Conservation (phyloP, 2,888 invertebrate species). For the Drosophila helvetica region DNA sequence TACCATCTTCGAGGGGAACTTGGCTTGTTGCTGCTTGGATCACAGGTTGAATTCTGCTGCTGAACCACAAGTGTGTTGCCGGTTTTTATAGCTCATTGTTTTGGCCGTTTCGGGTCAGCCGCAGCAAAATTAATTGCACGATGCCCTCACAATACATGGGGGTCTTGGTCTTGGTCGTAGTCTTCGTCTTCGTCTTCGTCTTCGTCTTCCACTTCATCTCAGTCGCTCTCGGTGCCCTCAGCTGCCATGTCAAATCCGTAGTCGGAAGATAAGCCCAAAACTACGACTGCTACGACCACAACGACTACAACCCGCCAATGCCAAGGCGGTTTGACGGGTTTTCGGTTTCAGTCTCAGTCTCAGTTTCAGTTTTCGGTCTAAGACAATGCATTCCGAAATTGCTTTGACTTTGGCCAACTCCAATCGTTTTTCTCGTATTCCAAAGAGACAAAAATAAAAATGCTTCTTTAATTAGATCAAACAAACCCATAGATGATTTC, state of each 20-base stretch:
- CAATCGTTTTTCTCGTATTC: neutral
- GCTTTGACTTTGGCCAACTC: constrained; percentile 48
- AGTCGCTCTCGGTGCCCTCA: constrained; percentile 21
- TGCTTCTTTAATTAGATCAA: constrained; percentile 73
- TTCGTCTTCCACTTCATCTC: neutral
- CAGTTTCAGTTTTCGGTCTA: constrained; percentile 11
- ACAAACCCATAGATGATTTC: constrained; percentile 49
- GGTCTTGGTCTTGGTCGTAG: neutral
- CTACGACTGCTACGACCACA: constrained; percentile 8
- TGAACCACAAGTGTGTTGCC: constrained; percentile 49
- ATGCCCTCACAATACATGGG: constrained; percentile 50
- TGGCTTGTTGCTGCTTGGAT: constrained; percentile 57
- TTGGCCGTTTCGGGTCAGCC: constrained; percentile 56
- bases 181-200: constrained; percentile 15
- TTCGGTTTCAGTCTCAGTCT: constrained; percentile 35
- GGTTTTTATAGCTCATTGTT: constrained; percentile 69
- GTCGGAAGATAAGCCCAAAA: constrained; percentile 25
- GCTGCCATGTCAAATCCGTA: constrained; percentile 44
- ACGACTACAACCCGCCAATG: constrained; percentile 49
- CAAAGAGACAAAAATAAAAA: constrained; percentile 14
- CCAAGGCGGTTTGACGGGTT: constrained; percentile 71
- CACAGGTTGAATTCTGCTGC: constrained; percentile 67
- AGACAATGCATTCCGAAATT: constrained; percentile 11
- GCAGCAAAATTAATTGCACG: constrained; percentile 67
- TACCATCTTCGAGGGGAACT: constrained; percentile 55